Evolutionary conservation across 2,888 invertebrate species (phyloP), one percentile per base, ranked within the genome.

Genomic region (Heterodera filipjevi): DNA sequence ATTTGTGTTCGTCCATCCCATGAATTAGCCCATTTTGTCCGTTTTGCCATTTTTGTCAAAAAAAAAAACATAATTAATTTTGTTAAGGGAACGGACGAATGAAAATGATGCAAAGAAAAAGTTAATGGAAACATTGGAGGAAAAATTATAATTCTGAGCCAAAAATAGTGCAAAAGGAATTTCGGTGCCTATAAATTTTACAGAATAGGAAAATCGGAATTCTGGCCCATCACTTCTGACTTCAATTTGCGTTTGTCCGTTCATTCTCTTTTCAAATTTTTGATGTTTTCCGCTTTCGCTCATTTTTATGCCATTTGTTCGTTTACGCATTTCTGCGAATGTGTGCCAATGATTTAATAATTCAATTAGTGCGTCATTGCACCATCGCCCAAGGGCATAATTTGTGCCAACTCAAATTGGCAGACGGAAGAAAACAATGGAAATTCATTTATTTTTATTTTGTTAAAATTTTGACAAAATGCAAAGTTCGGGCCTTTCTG

Each of bases 61-160:
- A 53, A 59, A 59, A 59, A 22, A 59, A n/a, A 59, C 27, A n/a
- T 59, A 59, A 59, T 59, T 59, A 59, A 59, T 59, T 59, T 59
- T 19, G 59, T 49, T 27, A 27, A 2, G 6, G 27, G 53, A 53
- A 53, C 19, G 22, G 16, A 3, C 19, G 53, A 53, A 53, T 16
- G 53, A 53, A 53, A 53, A 22, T 16, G 5, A 3, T 5, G 5
- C 16, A 22, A 53, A 16, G 53, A 22, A 22, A 5, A 53, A 53
- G 5, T 53, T 53, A n/a, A n/a, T 53, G 19, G 22, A 49, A 49
- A 49, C 49, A 19, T 49, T 49, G 49, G 16, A 49, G 16, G 19
- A 49, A 49, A 19, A 49, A 14, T 19, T 14, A 49, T 3, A 5
- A 16, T 49, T 49, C 16, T 14, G 16, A 19, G 3, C 16, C 3